A percentile compares a stretch with the other conserved stretches of the same genome.
Conservation (phyloP, 2,113 vertebrate species). For the Poeciliopsis prolifica region DNA sequence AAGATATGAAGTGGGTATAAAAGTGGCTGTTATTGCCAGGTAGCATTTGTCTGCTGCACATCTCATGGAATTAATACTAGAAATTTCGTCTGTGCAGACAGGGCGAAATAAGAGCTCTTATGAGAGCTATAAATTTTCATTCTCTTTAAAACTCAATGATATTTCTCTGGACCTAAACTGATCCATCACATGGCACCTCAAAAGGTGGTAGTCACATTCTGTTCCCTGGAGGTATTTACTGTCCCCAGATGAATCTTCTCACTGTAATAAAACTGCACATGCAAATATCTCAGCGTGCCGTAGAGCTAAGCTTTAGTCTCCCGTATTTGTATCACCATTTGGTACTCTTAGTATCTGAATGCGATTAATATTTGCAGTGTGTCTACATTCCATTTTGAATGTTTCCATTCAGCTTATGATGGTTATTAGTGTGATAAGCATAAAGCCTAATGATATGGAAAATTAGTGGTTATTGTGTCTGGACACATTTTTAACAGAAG, state of each 20-base stretch:
- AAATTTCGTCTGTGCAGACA: constrained; percentile 5
- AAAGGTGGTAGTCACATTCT: neutral
- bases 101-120: neutral
- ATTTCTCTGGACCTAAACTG: constrained; percentile 1
- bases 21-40: neutral
- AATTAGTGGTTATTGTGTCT: no score
- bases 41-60: constrained; percentile 3
- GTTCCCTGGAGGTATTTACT: no score
- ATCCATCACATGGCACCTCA: neutral
- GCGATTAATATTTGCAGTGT: neutral
- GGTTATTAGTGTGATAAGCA: neutral
- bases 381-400: neutral
- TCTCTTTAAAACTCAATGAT: constrained; percentile 4
- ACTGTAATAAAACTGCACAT: neutral
- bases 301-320: neutral
- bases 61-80: neutral
- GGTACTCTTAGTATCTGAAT: neutral
- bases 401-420: neutral
- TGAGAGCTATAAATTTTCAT: constrained; percentile 45
- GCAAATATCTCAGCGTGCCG: no score
- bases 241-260: no score
- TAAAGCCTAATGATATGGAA: neutral
- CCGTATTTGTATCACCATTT: no score
- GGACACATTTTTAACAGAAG: no score
- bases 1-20: neutral